Base-by-base conservation (phyloP, 2,113 vertebrate genomes). In the Octodon degus region DNA sequence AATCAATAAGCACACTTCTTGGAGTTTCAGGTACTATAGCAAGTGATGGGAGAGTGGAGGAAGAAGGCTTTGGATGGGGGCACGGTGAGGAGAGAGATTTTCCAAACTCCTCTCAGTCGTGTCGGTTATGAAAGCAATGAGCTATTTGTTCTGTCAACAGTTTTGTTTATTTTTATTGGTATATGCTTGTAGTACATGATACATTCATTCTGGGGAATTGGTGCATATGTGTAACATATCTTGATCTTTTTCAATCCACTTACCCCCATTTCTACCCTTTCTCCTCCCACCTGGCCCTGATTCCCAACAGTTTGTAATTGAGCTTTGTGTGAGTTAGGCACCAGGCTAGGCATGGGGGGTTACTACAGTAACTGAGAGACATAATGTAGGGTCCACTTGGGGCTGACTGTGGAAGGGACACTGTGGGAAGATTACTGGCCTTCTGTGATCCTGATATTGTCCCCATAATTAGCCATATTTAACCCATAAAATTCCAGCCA, bases 91-190 rank as follows among this genome's bases (percentile, higher is more conserved):
- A 50, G 27, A 79, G 37, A 93, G 17, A 5, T 79, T 80, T 90
- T 60, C 67, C 72, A 62, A 85, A 89, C 30, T 79, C 50, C 34
- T 79, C 24, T 77, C 63, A 47, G 32, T 55, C 53, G 65, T 30
- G 2, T 83, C 79, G 67, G 3, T 89, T 90, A 80, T 60, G 74
- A 97, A 95, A 90, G 37, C 40, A 84, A 92, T 63, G 47, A 91
- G n/a, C 24, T 76, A 8, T 82, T 86, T 83, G 13, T 55, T 91
- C 58, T 80, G 76, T 70, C 43, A 90, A 77, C 40, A 84, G 50
- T 67, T 67, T 70, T 92, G 53, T 63, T 87, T n/a, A 30, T 70
- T 76, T 88, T 37, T 58, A 32, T 50, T 30, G 25, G 76, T 32
- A 50, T 50, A 50, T 17, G 27, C 76, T 77, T 27, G 25, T 27